phyloP scores from a whole-genome alignment of 2,113 vertebrate species.

The Tringa solitaria region DNA sequence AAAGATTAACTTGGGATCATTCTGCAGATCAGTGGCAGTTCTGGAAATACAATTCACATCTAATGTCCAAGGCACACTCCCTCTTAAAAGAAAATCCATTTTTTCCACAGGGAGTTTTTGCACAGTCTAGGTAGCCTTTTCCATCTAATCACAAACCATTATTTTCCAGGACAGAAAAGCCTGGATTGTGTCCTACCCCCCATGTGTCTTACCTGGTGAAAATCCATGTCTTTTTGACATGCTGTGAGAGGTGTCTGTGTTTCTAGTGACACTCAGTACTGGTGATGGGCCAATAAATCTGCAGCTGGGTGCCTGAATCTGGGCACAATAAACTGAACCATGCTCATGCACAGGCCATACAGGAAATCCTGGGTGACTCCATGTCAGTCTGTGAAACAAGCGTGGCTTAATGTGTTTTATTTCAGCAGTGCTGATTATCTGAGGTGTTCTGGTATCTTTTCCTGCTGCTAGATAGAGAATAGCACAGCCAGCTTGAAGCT shows the following conservation, averaged over 20 bases:
- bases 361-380: background rate
- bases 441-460: no score
- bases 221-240: background rate
- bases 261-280: background rate
- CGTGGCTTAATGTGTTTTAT: accelerated
- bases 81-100: background rate
- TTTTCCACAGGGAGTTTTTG: background rate
- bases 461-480: background rate
- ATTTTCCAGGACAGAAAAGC: background rate
- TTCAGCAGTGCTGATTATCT: background rate
- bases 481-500: background rate
- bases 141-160: background rate
- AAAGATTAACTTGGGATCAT: background rate
- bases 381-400: background rate
- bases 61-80: no score
- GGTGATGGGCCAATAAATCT: background rate
- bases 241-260: background rate
- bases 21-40: background rate
- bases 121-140: background rate
- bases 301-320: background rate
- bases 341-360: accelerated
- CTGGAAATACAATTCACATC: background rate
- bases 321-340: accelerated
- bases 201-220: background rate
- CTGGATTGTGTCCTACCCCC: background rate